phyloP scores from a whole-genome alignment of 1,140 invertebrate species.

The Drosophila funebris region DNA sequence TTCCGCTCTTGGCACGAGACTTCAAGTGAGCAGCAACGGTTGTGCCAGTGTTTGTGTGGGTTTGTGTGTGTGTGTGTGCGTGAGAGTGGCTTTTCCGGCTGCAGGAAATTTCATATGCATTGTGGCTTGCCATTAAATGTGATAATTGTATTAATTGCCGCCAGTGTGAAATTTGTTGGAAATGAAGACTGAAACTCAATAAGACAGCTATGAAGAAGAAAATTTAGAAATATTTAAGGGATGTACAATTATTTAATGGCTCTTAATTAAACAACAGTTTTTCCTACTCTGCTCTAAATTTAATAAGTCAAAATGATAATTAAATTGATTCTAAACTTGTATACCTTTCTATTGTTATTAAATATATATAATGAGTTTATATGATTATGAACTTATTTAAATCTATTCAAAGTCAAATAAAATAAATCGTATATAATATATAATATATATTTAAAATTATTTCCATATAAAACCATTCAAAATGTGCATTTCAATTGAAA shows the following conservation, averaged over 20 bases:
- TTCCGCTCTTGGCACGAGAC: slow-evolving; percentile 66
- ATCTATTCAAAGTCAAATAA: too few species aligned
- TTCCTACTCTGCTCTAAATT: too few species aligned
- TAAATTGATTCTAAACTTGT: too few species aligned
- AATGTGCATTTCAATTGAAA: too few species aligned
- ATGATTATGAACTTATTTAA: background rate
- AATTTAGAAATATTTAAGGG: background rate
- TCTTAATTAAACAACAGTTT: too few species aligned
- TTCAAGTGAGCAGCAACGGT: slow-evolving; percentile 33
- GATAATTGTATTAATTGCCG: slow-evolving; percentile 76
- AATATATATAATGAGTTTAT: background rate
- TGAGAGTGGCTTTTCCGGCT: slow-evolving; percentile 30
- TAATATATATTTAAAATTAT: too few species aligned
- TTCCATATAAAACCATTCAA: too few species aligned
- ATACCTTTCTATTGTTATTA: too few species aligned
- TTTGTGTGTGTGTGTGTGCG: slow-evolving; percentile 12
- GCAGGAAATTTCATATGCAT: slow-evolving; percentile 65
- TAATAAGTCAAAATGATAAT: too few species aligned
- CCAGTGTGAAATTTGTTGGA: slow-evolving; percentile 37
- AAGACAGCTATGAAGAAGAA: background rate
- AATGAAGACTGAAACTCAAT: background rate
- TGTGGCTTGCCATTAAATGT: slow-evolving; percentile 67
- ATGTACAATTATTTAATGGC: too few species aligned
- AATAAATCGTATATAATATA: too few species aligned
- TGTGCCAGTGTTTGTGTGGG: slow-evolving; percentile 2